Conservation (phyloP, 1,140 invertebrate genomes). For the Neodiprion fabricii region DNA sequence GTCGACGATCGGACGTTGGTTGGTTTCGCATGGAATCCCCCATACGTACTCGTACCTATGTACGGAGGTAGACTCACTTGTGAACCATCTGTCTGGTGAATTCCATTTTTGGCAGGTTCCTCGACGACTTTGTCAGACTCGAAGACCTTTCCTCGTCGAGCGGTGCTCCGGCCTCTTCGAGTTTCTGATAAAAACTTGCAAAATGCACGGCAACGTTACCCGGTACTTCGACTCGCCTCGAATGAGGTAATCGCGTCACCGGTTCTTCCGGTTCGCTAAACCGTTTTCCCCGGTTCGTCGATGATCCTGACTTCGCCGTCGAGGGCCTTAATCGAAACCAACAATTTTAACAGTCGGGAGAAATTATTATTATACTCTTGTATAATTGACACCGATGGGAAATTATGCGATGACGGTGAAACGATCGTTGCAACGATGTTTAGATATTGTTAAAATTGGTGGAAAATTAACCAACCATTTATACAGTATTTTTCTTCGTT, state of each 20-base stretch:
- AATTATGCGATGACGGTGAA: too few relatives aligned
- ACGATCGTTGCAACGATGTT: too few relatives aligned
- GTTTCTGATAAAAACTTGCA: constrained; percentile 35
- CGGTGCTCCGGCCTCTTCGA: background rate
- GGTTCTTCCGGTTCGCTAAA: background rate
- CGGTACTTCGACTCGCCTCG: background rate
- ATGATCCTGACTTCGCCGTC: background rate
- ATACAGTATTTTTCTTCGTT: too few relatives aligned
- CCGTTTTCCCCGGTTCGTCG: background rate
- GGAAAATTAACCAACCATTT: too few relatives aligned
- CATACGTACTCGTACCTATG: too few relatives aligned
- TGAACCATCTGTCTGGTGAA: constrained; percentile 44
- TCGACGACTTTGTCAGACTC: background rate
- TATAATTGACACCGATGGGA: too few relatives aligned
- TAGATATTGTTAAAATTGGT: too few relatives aligned
- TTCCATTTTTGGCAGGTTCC: constrained; percentile 25
- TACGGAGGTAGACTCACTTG: constrained; percentile 27
- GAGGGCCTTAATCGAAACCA: background rate
- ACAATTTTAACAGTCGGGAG: background rate
- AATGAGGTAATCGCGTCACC: background rate
- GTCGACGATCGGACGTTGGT: too few relatives aligned
- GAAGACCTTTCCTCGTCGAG: background rate
- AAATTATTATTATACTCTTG: too few relatives aligned
- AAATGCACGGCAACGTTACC: constrained; percentile 36
- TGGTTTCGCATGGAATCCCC: too few relatives aligned